These are phyloP conservation scores for Serilophus lunatus DNA, from an alignment of 2,113 vertebrate genomes.

Conservation along the genomic window DNA sequence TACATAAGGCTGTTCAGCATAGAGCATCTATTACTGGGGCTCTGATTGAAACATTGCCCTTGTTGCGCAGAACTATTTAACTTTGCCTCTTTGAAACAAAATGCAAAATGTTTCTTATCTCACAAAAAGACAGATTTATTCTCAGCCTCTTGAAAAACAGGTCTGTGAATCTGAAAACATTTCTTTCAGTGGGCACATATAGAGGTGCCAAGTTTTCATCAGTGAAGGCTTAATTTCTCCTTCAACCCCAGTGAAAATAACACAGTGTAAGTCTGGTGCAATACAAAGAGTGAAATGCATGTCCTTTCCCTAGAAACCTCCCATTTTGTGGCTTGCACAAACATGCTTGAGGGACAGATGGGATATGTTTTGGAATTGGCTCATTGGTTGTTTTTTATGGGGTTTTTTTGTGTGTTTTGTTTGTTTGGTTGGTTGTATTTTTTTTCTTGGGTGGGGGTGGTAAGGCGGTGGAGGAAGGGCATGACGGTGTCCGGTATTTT, in stretches of 20 bases:
- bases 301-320: neutral
- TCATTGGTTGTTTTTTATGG: neutral
- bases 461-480: too few species aligned
- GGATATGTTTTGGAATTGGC: neutral
- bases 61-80: conserved; percentile 17
- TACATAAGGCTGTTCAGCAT: conserved; percentile 24
- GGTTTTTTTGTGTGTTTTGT: too few species aligned
- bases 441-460: neutral
- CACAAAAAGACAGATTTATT: neutral
- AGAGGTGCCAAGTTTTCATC: neutral
- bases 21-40: conserved; percentile 11
- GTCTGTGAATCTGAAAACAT: neutral
- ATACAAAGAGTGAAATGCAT: accelerated
- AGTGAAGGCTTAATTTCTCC: neutral
- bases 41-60: conserved; percentile 38
- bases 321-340: neutral
- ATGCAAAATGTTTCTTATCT: conserved; percentile 38
- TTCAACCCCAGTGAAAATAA: neutral
- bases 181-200: neutral
- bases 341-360: accelerated
- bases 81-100: conserved; percentile 40
- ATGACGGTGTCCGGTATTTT: accelerated
- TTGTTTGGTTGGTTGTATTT: too few species aligned
- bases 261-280: neutral
- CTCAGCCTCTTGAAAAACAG: neutral